Evolutionary conservation across 2,888 invertebrate genomes (phyloP).

Genomic region (Corbicula japonica): DNA sequence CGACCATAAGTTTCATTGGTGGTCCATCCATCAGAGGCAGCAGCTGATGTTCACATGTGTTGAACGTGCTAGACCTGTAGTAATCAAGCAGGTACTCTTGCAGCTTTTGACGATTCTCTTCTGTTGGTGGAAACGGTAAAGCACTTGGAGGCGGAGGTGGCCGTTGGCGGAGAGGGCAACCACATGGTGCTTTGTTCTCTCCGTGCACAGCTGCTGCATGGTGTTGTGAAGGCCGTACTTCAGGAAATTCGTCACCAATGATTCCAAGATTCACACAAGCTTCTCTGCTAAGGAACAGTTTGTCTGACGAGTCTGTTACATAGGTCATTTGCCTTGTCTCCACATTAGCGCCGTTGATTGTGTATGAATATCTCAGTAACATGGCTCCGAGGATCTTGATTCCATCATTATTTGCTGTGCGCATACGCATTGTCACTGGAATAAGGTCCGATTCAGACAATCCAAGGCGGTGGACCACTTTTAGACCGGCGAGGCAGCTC

Average conservation of each 20-base stretch:
- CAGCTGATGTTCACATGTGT: conserved; percentile 70
- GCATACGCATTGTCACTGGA: conserved; percentile 74
- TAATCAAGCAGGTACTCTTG: conserved; percentile 59
- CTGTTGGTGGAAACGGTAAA: conserved; percentile 64
- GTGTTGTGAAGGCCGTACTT: conserved; percentile 13
- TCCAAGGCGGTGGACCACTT: conserved; percentile 60
- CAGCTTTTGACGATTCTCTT: conserved; percentile 50
- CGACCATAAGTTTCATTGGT: conserved; percentile 43
- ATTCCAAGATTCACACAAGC: conserved; percentile 66
- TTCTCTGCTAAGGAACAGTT: conserved; percentile 68
- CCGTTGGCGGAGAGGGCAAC: conserved; percentile 39
- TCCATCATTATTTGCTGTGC: conserved; percentile 68
- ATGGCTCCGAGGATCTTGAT: conserved; percentile 72
- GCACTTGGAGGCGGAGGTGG: conserved; percentile 44
- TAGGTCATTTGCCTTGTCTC: conserved; percentile 68
- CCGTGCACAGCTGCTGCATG: neutral
- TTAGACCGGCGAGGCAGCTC: conserved; percentile 70
- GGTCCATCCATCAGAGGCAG: conserved; percentile 53
- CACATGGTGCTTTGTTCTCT: conserved; percentile 15
- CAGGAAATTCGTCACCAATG: conserved; percentile 61
- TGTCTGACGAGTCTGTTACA: conserved; percentile 65
- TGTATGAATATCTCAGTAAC: conserved; percentile 61
- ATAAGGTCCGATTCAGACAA: conserved; percentile 66
- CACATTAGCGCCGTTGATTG: conserved; percentile 19
- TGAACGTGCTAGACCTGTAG: conserved; percentile 71